Base-by-base conservation (phyloP, 2,888 invertebrate species). In the Eucera pruinosa region DNA sequence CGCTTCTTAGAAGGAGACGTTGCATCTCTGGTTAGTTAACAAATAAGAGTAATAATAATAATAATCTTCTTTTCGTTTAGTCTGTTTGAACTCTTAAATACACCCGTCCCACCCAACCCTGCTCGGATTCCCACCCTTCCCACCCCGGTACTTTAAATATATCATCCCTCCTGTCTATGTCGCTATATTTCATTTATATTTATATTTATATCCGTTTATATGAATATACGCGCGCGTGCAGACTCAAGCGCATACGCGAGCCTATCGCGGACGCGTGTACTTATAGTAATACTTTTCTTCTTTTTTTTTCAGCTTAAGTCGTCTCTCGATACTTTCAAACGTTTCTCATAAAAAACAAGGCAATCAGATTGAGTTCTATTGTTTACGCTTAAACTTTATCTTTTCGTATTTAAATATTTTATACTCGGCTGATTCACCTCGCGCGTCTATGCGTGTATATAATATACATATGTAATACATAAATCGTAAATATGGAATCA, bases 321-420 rank as follows among this genome's bases (percentile, higher is more conserved):
- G 83, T 88, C 89, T 88, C 70, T 90, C 87, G 87, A 89, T 91
- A 91, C 90, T 91, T 90, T 91, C 90, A 88, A 89, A 88, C 85
- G 87, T 89, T 91, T 89, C 88, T 90, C 91, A 90, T 91, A 91
- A 90, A 91, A 91, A 91, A 91, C 91, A 91, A 91, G 91, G 91
- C 91, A 91, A 91, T 91, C 90, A 90, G 90, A 91, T 90, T 90
- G 89, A 91, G 90, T 89, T 88, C 85, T 85, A 86, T 89, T 84
- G 83, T 89, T 87, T 89, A 89, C 85, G 87, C 84, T 88, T 90
- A 89, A 84, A 86, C 75, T 77, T 88, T 87, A 88, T 85, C 80
- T n/a, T n/a, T 82, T 82, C 82, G 80, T 85, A 84, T 83, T 86
- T 80, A 80, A 70, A 85, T 86, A 85, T 83, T n/a, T 84, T 85